These are phyloP conservation scores for Listrodromus nycthemerus DNA, from an alignment of 2,888 invertebrate species.

Conservation along the genomic window DNA sequence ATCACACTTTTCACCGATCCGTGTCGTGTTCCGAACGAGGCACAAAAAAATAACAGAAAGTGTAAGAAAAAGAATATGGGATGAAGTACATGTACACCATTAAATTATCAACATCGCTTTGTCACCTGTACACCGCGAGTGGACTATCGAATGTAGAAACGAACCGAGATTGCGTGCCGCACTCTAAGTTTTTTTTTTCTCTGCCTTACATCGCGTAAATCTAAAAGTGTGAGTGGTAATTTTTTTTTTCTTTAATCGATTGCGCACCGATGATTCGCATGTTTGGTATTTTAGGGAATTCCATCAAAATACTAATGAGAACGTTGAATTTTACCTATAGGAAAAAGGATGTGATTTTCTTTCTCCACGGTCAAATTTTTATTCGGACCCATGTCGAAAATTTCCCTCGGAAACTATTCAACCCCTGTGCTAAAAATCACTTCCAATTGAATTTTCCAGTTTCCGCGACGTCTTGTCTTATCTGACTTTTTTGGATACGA, in stretches of 20 bases:
- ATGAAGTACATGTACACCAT: not conserved
- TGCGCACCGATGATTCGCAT: not conserved
- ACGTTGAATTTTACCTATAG: not conserved
- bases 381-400: too few species aligned
- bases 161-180: too few species aligned
- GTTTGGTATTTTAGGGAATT: not conserved
- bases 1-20: slow-evolving; percentile 16
- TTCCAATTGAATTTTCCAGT: too few species aligned
- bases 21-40: slow-evolving; percentile 4
- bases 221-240: too few species aligned
- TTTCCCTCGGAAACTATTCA: too few species aligned
- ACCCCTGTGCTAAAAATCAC: too few species aligned
- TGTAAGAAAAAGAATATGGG: not conserved
- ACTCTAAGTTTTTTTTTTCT: too few species aligned
- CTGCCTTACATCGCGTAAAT: too few species aligned
- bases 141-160: not conserved
- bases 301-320: not conserved
- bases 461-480: not conserved
- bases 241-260: not conserved
- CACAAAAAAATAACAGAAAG: not conserved
- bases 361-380: too few species aligned
- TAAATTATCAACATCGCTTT: not conserved
- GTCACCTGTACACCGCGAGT: not conserved
- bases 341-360: too few species aligned
- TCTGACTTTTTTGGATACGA: not conserved